Percentiles rank a stretch among this genome's conserved stretches.
Conservation (phyloP, 2,797 vertebrate genomes). For the Chaetophractus vellerosus region DNA sequence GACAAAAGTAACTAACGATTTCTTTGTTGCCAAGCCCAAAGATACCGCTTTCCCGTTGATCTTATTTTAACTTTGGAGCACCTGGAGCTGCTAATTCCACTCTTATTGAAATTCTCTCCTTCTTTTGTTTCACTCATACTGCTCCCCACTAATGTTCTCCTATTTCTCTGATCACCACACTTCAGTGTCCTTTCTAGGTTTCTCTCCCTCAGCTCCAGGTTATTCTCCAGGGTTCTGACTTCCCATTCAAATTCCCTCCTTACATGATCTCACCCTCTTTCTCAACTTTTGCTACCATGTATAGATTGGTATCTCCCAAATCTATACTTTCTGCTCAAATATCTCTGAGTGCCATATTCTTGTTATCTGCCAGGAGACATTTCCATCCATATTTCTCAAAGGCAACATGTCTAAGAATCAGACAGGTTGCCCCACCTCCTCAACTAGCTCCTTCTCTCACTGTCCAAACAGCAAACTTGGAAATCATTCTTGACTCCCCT, state of each 20-base stretch:
- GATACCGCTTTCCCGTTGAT: background rate
- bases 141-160: too few relatives aligned
- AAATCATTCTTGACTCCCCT: background rate
- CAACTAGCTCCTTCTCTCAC: slow-evolving; percentile 24
- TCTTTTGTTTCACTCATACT: background rate
- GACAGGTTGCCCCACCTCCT: background rate
- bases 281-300: background rate
- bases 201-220: background rate
- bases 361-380: slow-evolving; percentile 31
- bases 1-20: background rate
- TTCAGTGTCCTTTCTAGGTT: background rate
- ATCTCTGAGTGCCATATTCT: background rate
- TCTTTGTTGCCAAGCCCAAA: background rate
- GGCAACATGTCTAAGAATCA: background rate
- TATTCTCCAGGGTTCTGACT: background rate
- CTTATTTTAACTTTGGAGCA: background rate
- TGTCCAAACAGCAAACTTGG: background rate
- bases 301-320: background rate
- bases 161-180: background rate
- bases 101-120: background rate
- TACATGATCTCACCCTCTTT: background rate
- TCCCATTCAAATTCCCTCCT: background rate
- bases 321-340: slow-evolving; percentile 7
- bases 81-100: background rate
- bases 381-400: background rate